These are phyloP conservation scores for Callosobruchus maculatus DNA, from an alignment of 2,888 invertebrate genomes.

Conservation along the genomic window DNA sequence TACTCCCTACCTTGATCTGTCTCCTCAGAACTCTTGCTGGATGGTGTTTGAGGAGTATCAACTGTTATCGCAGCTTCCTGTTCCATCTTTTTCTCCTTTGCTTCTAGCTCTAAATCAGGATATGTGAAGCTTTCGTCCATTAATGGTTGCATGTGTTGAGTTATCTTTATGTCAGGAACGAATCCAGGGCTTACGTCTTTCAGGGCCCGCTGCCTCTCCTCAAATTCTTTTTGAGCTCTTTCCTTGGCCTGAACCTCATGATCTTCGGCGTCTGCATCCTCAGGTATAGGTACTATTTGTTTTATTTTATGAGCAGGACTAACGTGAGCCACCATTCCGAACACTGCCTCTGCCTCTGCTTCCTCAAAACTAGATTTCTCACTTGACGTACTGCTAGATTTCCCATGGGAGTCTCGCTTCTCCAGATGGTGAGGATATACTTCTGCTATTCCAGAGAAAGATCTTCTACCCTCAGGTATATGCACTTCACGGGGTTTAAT, in stretches of 20 bases:
- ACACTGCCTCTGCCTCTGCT: conserved; percentile 53
- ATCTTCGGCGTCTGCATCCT: conserved; percentile 53
- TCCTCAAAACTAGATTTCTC: conserved; percentile 51
- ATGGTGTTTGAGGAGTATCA: conserved; percentile 60
- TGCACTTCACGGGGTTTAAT: conserved; percentile 36
- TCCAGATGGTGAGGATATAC: conserved; percentile 37
- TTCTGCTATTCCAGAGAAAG: conserved; percentile 45
- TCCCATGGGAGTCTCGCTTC: conserved; percentile 44
- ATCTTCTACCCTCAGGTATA: conserved; percentile 33
- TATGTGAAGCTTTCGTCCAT: conserved; percentile 49
- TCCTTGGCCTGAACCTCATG: conserved; percentile 52
- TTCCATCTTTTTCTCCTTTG: conserved; percentile 38
- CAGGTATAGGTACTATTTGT: conserved; percentile 50
- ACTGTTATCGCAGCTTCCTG: conserved; percentile 49
- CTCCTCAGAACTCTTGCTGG: conserved; percentile 63
- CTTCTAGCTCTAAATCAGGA: conserved; percentile 51
- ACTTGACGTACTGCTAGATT: conserved; percentile 44
- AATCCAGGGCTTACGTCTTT: conserved; percentile 60
- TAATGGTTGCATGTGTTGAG: conserved; percentile 56
- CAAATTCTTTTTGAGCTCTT: conserved; percentile 48
- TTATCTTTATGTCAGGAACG: conserved; percentile 61
- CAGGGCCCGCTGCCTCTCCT: conserved; percentile 46
- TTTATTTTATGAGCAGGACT: conserved; percentile 50
- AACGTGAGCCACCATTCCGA: conserved; percentile 50
- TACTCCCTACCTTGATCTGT: conserved; percentile 64